A percentile compares a stretch with the other conserved stretches of the same genome.
Evolutionary conservation across 2,888 invertebrate genomes (phyloP).

Genomic region (Papilio demoleus): DNA sequence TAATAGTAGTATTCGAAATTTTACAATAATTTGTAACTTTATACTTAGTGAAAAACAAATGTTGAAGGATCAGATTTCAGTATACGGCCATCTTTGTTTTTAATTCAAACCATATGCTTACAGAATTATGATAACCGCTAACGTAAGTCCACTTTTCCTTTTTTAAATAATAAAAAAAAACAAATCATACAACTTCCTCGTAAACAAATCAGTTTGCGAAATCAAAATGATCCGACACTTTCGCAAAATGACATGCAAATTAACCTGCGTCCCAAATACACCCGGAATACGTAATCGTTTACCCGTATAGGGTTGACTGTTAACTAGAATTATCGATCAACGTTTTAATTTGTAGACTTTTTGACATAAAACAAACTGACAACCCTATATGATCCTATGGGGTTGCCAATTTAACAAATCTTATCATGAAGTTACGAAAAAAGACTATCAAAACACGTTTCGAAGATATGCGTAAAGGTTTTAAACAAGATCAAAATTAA

Average conservation of each 20-base stretch:
- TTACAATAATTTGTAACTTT: conserved; percentile 32
- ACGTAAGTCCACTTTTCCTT: not conserved
- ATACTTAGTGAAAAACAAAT: conserved; percentile 12
- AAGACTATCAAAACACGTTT: too few relatives aligned
- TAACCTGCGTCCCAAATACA: conserved; percentile 28
- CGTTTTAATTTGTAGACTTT: conserved; percentile 22
- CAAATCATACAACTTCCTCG: not conserved
- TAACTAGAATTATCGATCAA: conserved; percentile 8
- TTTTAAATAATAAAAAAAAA: not conserved
- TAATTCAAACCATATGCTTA: conserved; percentile 7
- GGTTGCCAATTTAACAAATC: too few relatives aligned
- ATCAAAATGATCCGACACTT: conserved; percentile 27
- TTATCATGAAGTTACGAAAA: too few relatives aligned
- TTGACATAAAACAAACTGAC: not conserved
- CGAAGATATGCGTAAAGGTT: too few relatives aligned
- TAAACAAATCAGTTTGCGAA: conserved; percentile 25
- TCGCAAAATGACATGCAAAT: conserved; percentile 29
- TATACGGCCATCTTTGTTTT: conserved; percentile 5
- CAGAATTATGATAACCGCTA: too few relatives aligned
- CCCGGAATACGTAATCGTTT: conserved; percentile 27
- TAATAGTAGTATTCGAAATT: conserved; percentile 23
- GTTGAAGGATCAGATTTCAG: not conserved
- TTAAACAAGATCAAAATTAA: not conserved
- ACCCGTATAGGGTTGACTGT: conserved; percentile 30
- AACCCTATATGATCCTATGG: not conserved